phyloP scores from a whole-genome alignment of 30 jellyfish, hydroid and myxozoan species.

The Aurelia coerulea region DNA sequence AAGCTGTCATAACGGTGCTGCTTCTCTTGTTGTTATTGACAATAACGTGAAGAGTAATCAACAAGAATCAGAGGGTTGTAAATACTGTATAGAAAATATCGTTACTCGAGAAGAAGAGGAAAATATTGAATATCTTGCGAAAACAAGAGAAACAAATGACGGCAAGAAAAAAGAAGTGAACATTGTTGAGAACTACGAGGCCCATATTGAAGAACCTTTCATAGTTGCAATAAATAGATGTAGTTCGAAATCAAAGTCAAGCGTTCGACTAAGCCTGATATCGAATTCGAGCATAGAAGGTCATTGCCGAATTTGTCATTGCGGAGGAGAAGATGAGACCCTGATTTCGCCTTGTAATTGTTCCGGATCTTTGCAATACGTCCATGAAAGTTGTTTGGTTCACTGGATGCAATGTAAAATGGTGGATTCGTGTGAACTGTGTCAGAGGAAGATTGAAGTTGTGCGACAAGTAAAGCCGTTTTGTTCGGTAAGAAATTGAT shows the following conservation, averaged over 20 bases:
- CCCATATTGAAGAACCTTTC: neutral
- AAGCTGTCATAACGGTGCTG: no score
- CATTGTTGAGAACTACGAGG: neutral
- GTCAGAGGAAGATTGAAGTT: slow-evolving; percentile 44
- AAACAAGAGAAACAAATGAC: neutral
- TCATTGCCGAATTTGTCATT: slow-evolving; percentile 72
- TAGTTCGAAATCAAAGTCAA: neutral
- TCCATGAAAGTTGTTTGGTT: slow-evolving; percentile 76
- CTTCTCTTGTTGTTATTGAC: no score
- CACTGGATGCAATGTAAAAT: slow-evolving; percentile 76
- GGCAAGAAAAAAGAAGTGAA: neutral
- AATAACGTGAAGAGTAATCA: no score
- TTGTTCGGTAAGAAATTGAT: slow-evolving; percentile 41
- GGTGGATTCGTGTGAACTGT: slow-evolving; percentile 65
- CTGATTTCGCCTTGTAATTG: slow-evolving; percentile 80
- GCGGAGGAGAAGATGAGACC: slow-evolving; percentile 63
- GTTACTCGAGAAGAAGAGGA: no score
- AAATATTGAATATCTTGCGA: neutral
- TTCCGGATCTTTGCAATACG: slow-evolving; percentile 71
- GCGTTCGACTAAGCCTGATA: slow-evolving; percentile 6
- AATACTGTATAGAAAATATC: no score
- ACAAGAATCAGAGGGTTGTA: no score
- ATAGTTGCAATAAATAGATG: neutral
- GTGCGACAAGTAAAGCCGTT: slow-evolving; percentile 51
- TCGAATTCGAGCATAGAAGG: slow-evolving; percentile 17